phyloP scores from a whole-genome alignment of 2,113 vertebrate genomes.

The Empidonax alnorum region DNA sequence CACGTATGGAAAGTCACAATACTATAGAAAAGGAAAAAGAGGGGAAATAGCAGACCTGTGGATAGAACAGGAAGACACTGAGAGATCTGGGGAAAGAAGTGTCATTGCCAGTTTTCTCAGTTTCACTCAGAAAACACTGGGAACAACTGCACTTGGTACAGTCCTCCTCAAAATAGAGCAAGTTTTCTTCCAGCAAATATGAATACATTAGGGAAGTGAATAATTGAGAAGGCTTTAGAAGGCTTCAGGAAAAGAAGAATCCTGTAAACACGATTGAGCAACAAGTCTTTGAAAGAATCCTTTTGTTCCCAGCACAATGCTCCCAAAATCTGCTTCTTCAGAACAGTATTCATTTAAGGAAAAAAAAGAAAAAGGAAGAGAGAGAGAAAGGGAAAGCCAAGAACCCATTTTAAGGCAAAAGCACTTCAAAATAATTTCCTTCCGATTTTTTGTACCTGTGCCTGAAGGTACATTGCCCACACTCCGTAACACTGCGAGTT shows the following conservation, averaged over 20 bases:
- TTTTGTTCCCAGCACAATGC: slow-evolving; percentile 56
- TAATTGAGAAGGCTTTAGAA: slow-evolving; percentile 35
- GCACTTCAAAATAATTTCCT: neutral
- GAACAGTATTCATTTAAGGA: slow-evolving; percentile 27
- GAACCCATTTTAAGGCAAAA: slow-evolving; percentile 38
- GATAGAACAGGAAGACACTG: neutral
- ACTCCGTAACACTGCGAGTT: neutral
- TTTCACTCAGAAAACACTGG: neutral
- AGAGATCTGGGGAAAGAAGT: neutral
- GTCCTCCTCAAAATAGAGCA: neutral
- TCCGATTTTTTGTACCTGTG: neutral
- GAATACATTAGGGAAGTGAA: slow-evolving; percentile 20
- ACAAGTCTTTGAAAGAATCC: slow-evolving; percentile 64
- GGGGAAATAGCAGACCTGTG: neutral
- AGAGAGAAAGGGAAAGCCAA: slow-evolving; percentile 9
- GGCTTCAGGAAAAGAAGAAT: slow-evolving; percentile 19
- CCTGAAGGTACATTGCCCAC: neutral
- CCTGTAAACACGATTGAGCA: slow-evolving; percentile 36
- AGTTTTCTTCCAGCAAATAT: slow-evolving; percentile 4
- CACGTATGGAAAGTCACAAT: neutral
- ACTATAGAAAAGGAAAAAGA: neutral
- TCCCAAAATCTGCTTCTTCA: slow-evolving; percentile 60
- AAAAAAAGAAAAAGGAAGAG: neutral
- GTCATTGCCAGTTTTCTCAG: neutral
- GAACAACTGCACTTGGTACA: neutral